These are phyloP conservation scores for Eupeodes latifasciatus DNA, from an alignment of 2,888 invertebrate species.

Conservation along the genomic window DNA sequence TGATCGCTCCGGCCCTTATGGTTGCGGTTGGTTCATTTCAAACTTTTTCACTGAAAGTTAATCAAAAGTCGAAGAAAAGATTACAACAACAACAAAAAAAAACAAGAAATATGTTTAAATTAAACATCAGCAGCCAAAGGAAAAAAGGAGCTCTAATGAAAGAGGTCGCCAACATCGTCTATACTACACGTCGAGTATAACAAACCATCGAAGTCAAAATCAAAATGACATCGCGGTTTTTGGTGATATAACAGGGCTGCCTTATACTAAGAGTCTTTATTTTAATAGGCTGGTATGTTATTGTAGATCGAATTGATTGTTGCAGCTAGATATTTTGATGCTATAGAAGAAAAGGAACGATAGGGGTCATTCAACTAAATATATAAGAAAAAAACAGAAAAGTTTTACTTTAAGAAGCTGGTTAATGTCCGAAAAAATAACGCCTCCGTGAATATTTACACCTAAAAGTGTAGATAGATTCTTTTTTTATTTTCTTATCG, in stretches of 20 bases:
- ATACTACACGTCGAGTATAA: neutral
- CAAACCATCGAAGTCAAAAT: slow-evolving; percentile 50
- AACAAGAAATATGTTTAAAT: slow-evolving; percentile 10
- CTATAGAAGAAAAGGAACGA: neutral
- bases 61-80: slow-evolving; percentile 38
- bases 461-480: neutral
- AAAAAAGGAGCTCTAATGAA: slow-evolving; percentile 32
- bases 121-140: slow-evolving; percentile 12
- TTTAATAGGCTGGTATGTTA: slow-evolving; percentile 41
- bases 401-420: slow-evolving; percentile 19
- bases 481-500: slow-evolving; percentile 21
- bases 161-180: slow-evolving; percentile 32
- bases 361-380: slow-evolving; percentile 28
- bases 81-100: neutral
- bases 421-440: slow-evolving; percentile 23
- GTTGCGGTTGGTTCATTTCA: slow-evolving; percentile 38
- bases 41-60: slow-evolving; percentile 26
- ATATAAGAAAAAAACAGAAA: neutral
- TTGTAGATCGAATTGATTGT: slow-evolving; percentile 31
- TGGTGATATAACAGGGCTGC: neutral
- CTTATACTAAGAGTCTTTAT: slow-evolving; percentile 23
- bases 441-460: neutral
- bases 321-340: slow-evolving; percentile 21
- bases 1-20: neutral
- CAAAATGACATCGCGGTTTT: slow-evolving; percentile 65